These are phyloP conservation scores for Menidia beryllina DNA, from an alignment of 2,113 vertebrate genomes.

Conservation along the genomic window DNA sequence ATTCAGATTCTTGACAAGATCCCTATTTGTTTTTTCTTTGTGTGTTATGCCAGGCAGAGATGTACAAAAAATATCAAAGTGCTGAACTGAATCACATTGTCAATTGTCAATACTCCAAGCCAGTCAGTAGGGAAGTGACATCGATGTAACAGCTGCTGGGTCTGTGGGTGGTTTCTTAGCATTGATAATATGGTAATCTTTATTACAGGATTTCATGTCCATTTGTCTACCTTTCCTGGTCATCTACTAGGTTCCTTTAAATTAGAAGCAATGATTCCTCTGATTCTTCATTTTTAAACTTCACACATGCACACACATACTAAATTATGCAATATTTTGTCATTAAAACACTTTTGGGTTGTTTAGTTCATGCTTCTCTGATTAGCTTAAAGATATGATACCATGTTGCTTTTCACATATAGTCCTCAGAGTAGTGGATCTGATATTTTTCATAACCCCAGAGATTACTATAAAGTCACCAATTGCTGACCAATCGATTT, in stretches of 20 bases:
- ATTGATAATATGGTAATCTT: slow-evolving; percentile 67
- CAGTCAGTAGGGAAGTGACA: slow-evolving; percentile 24
- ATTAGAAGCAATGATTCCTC: slow-evolving; percentile 54
- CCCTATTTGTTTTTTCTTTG: not conserved
- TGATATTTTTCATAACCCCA: not conserved
- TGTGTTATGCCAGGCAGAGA: slow-evolving; percentile 3
- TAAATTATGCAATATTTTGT: slow-evolving; percentile 15
- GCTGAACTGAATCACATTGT: slow-evolving; percentile 13
- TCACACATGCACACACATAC: slow-evolving; percentile 21
- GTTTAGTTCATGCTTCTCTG: not conserved
- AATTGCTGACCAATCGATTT: not conserved
- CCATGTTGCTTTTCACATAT: not conserved
- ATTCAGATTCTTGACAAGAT: not conserved
- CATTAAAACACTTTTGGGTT: not conserved
- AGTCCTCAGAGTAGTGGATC: no score
- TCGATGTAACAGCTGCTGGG: slow-evolving; percentile 35
- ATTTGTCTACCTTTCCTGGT: slow-evolving; percentile 38
- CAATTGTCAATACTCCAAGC: slow-evolving; percentile 18
- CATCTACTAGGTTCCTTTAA: slow-evolving; percentile 15
- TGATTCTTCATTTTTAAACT: slow-evolving; percentile 52
- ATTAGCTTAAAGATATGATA: not conserved
- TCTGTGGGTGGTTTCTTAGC: slow-evolving; percentile 41
- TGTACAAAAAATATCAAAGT: slow-evolving; percentile 1
- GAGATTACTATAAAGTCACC: not conserved
- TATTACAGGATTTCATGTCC: slow-evolving; percentile 74